A percentile compares a stretch with the other conserved stretches of the same genome.
These are phyloP conservation scores for Gorsachius goisagi DNA, from an alignment of 2,113 vertebrate species.

Conservation along the genomic window DNA sequence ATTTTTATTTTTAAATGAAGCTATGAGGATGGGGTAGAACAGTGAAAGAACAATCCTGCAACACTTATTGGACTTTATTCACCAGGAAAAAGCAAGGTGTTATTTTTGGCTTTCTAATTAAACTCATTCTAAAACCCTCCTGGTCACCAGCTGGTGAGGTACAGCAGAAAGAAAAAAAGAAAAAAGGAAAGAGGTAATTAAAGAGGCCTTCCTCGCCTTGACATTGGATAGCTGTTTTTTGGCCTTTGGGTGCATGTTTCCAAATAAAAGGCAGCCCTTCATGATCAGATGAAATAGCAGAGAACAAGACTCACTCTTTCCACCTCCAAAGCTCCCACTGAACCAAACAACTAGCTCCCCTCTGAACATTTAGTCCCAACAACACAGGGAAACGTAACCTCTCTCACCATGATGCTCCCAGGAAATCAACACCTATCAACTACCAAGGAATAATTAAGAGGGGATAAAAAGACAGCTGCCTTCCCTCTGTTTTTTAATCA, in stretches of 20 bases:
- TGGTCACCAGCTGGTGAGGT: slow-evolving; percentile 37
- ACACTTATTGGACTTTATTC: neutral
- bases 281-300: slow-evolving; percentile 33
- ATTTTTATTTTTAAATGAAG: neutral
- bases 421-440: slow-evolving; percentile 69
- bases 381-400: slow-evolving; percentile 73
- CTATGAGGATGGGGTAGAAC: neutral
- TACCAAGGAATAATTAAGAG: slow-evolving; percentile 68
- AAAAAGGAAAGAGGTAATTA: neutral
- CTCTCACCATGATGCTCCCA: slow-evolving; percentile 23
- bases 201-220: slow-evolving; percentile 32
- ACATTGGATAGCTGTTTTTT: slow-evolving; percentile 67
- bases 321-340: neutral
- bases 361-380: slow-evolving; percentile 69
- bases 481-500: slow-evolving; percentile 80
- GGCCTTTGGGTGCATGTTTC: slow-evolving; percentile 48
- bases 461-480: slow-evolving; percentile 82
- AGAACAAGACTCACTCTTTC: slow-evolving; percentile 47
- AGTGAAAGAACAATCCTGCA: neutral
- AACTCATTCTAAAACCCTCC: neutral
- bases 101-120: slow-evolving; percentile 43
- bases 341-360: neutral
- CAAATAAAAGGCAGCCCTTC: slow-evolving; percentile 48
- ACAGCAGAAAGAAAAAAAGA: neutral
- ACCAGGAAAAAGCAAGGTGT: neutral